Conservation (phyloP, 2,888 invertebrate species). For the Meta bourneti region DNA sequence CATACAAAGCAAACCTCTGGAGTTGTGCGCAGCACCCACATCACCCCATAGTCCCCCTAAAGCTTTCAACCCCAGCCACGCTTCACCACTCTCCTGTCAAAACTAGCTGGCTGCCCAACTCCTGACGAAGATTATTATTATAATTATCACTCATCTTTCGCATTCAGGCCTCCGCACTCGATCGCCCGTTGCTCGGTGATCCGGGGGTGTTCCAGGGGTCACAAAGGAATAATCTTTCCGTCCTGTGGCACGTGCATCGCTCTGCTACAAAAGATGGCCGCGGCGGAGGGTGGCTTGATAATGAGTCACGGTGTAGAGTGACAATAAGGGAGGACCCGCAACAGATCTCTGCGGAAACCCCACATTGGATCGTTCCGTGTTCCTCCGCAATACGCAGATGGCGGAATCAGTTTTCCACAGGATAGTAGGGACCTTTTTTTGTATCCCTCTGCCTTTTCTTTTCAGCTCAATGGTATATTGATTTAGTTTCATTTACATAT, state of each 20-base stretch:
- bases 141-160: constrained; percentile 57
- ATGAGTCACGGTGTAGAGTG: constrained; percentile 64
- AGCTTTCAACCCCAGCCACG: constrained; percentile 23
- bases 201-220: background rate
- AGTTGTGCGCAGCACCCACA: background rate
- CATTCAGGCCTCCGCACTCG: background rate
- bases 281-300: constrained; percentile 24
- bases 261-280: constrained; percentile 15
- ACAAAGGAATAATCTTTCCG: constrained; percentile 35
- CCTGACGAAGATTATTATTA: constrained; percentile 51
- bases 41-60: constrained; percentile 9
- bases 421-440: background rate
- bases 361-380: constrained; percentile 8
- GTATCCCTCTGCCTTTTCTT: background rate
- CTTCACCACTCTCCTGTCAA: constrained; percentile 53
- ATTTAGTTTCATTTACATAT: constrained; percentile 4
- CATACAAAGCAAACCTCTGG: no score
- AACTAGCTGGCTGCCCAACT: constrained; percentile 40
- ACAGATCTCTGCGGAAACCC: constrained; percentile 48
- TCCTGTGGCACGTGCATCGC: background rate
- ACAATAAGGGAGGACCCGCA: constrained; percentile 53
- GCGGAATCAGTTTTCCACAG: constrained; percentile 37
- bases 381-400: constrained; percentile 45
- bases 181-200: background rate
- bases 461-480: background rate